Conservation (phyloP, 2,797 vertebrate species). For the Decapterus maruadsi region DNA sequence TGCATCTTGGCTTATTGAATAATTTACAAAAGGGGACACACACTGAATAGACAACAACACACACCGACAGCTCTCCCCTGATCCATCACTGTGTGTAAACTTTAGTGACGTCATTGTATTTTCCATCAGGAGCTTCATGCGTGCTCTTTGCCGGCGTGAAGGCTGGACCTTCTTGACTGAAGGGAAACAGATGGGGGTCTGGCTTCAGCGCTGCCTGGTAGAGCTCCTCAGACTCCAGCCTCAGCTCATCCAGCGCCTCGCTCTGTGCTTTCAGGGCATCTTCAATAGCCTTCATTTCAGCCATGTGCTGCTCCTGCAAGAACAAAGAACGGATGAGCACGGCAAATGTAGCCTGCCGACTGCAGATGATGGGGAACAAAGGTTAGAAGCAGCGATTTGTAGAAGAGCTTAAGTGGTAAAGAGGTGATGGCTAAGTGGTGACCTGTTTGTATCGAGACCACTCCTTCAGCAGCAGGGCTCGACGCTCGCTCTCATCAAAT, state of each 20-base stretch:
- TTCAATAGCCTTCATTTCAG: conserved; percentile 84
- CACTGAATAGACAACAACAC: background rate
- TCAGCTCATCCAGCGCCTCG: conserved; percentile 91
- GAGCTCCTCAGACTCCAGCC: conserved; percentile 89
- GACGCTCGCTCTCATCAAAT: conserved; percentile 89
- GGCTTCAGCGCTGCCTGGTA: conserved; percentile 88
- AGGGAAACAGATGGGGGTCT: conserved; percentile 88
- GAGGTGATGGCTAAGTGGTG: conserved; percentile 11
- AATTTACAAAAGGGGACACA: conserved; percentile 14
- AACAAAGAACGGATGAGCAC: conserved; percentile 21
- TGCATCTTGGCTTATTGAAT: background rate
- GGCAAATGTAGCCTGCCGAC: background rate
- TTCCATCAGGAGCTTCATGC: conserved; percentile 93
- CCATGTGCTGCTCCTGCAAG: conserved; percentile 83
- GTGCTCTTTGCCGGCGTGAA: conserved; percentile 86
- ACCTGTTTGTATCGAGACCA: conserved; percentile 91
- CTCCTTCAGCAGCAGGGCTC: conserved; percentile 91
- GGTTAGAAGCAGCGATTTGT: conserved; percentile 19
- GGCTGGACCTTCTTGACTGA: conserved; percentile 87
- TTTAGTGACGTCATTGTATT: conserved; percentile 90
- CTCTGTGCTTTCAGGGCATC: conserved; percentile 88
- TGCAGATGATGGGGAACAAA: background rate
- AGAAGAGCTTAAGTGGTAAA: conserved; percentile 28
- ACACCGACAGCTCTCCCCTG: background rate
- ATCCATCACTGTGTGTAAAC: conserved; percentile 89